These are phyloP conservation scores for Orthonevra nobilis DNA, from an alignment of 2,888 invertebrate species.

Conservation along the genomic window DNA sequence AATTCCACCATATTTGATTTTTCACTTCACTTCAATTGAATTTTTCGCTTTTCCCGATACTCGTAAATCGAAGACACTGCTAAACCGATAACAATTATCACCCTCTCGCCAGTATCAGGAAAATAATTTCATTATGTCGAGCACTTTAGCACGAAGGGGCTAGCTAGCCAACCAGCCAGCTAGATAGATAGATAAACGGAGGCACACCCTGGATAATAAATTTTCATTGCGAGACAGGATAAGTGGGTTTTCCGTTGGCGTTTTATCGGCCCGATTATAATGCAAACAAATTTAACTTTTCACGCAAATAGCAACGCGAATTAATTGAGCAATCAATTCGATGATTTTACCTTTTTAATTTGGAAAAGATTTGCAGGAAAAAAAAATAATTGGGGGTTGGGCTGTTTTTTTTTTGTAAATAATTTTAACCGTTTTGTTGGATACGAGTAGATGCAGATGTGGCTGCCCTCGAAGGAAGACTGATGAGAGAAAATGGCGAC, in stretches of 20 bases:
- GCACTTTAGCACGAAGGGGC: constrained; percentile 44
- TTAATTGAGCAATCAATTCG: constrained; percentile 47
- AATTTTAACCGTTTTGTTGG: too few species aligned
- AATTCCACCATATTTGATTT: constrained; percentile 66
- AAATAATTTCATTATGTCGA: constrained; percentile 38
- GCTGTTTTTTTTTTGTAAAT: constrained; percentile 12
- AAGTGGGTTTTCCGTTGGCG: constrained; percentile 13
- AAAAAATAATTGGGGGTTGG: too few species aligned
- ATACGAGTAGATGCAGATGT: constrained; percentile 33
- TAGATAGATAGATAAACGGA: constrained; percentile 3
- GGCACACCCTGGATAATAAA: constrained; percentile 66
- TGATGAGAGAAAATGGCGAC: constrained; percentile 69
- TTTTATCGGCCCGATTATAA: constrained; percentile 4
- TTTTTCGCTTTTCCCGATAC: constrained; percentile 30
- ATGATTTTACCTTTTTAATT: constrained; percentile 59
- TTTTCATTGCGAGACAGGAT: constrained; percentile 32
- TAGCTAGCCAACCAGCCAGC: constrained; percentile 25
- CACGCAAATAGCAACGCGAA: constrained; percentile 10
- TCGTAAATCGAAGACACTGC: constrained; percentile 28
- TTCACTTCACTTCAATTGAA: constrained; percentile 6
- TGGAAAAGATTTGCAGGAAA: constrained; percentile 15
- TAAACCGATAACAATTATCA: constrained; percentile 61
- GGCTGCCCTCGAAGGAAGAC: constrained; percentile 60
- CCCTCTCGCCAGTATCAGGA: constrained; percentile 43
- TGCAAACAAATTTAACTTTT: constrained; percentile 35